A percentile compares a stretch with the other conserved stretches of the same genome.
Evolutionary conservation across 2,113 vertebrate species (phyloP).

Genomic region (Amazona vittata): DNA sequence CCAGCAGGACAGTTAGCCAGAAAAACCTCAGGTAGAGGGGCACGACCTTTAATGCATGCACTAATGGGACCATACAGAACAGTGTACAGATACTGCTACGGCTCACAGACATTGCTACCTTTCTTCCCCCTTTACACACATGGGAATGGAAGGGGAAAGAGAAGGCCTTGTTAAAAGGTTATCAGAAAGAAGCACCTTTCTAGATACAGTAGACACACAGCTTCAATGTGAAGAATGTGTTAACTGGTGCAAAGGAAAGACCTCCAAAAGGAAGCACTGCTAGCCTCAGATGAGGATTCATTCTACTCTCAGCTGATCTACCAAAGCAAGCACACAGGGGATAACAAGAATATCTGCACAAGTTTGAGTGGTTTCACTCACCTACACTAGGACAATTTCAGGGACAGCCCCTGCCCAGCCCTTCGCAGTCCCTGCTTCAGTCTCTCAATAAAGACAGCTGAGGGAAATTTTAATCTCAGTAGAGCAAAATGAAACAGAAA

Average conservation of each 20-base stretch:
- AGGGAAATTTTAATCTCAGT: background rate
- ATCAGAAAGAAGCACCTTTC: background rate
- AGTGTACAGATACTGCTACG: rapidly evolving
- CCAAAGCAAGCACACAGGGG: background rate
- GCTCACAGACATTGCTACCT: background rate
- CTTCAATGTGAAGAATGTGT: background rate
- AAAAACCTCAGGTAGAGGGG: background rate
- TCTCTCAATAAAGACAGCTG: background rate
- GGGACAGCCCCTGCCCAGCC: background rate
- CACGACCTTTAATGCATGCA: background rate
- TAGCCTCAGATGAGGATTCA: background rate
- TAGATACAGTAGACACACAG: background rate
- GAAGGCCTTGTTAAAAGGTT: background rate
- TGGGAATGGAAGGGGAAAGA: background rate
- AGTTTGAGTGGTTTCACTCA: background rate
- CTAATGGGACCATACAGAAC: background rate
- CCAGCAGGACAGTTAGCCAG: background rate
- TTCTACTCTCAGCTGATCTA: background rate
- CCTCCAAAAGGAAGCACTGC: background rate
- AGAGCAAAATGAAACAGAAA: background rate
- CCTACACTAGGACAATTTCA: background rate
- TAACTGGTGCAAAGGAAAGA: background rate
- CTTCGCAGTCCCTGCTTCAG: background rate
- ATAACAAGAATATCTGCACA: background rate
- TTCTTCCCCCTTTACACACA: background rate